A percentile compares a stretch with the other conserved stretches of the same genome.
phyloP scores from a whole-genome alignment of 2,888 invertebrate genomes.

The Saturnia pavonia region DNA sequence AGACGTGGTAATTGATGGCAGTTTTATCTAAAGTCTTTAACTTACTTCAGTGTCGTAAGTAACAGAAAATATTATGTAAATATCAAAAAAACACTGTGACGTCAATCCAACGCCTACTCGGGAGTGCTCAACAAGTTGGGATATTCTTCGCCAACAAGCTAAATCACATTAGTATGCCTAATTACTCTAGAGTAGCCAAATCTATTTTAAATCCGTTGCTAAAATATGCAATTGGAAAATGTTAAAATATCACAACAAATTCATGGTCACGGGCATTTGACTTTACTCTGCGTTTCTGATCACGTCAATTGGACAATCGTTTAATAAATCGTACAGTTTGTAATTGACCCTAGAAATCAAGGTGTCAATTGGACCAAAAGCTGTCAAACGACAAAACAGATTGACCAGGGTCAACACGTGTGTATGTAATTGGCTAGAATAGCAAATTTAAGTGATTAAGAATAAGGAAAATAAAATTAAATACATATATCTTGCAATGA shows the following conservation, averaged over 20 bases:
- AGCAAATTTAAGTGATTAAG: background rate
- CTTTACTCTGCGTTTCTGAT: slow-evolving; percentile 4
- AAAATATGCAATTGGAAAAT: background rate
- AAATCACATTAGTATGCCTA: slow-evolving; percentile 9
- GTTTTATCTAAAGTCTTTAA: background rate
- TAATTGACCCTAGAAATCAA: slow-evolving; percentile 32
- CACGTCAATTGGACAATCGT: slow-evolving; percentile 13
- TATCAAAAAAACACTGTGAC: background rate
- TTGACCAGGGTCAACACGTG: background rate
- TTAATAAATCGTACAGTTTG: slow-evolving; percentile 22
- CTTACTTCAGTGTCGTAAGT: background rate
- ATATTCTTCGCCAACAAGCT: background rate
- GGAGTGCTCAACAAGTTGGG: background rate
- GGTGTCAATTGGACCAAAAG: slow-evolving; percentile 33
- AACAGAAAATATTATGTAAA: background rate
- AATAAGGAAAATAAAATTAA: background rate
- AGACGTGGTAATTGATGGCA: background rate
- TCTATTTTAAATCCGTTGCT: slow-evolving; percentile 9
- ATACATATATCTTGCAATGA: background rate
- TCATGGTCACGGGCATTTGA: background rate
- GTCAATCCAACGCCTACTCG: background rate
- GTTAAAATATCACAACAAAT: background rate
- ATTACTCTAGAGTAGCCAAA: slow-evolving; percentile 13
- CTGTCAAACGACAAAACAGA: slow-evolving; percentile 26
- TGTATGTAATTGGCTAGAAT: background rate